phyloP scores from a whole-genome alignment of 2,888 invertebrate genomes.

The Epinotia brunnichana region DNA sequence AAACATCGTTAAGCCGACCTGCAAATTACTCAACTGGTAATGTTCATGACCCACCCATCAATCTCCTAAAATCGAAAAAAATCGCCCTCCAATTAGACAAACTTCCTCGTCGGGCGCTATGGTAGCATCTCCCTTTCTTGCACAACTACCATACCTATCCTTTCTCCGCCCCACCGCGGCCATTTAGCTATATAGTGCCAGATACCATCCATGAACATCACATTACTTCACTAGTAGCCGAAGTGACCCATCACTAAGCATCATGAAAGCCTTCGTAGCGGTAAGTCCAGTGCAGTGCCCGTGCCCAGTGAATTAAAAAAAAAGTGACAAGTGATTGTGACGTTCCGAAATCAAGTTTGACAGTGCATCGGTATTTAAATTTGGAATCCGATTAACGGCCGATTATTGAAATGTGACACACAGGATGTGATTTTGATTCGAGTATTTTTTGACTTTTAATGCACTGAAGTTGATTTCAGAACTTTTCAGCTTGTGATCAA shows the following conservation, averaged over 20 bases:
- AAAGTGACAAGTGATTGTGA: conserved; percentile 74
- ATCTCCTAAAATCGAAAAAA: conserved; percentile 57
- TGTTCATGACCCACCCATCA: conserved; percentile 57
- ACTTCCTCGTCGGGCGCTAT: conserved; percentile 66
- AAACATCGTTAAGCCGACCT: conserved; percentile 23
- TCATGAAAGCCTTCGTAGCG: conserved; percentile 83
- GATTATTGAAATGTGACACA: conserved; percentile 46
- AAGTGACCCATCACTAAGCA: conserved; percentile 80
- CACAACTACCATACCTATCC: conserved; percentile 75
- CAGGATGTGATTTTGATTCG: conserved; percentile 44
- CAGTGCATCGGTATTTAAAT: conserved; percentile 49
- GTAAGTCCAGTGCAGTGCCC: conserved; percentile 75
- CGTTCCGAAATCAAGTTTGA: conserved; percentile 72
- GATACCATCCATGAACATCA: conserved; percentile 68
- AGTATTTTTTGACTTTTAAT: conserved; percentile 45
- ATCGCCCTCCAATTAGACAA: conserved; percentile 75
- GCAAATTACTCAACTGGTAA: conserved; percentile 42
- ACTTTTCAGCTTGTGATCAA: conserved; percentile 45
- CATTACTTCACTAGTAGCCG: conserved; percentile 76
- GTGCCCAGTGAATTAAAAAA: conserved; percentile 58
- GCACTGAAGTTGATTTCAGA: conserved; percentile 54
- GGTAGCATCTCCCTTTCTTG: conserved; percentile 79
- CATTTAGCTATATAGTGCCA: conserved; percentile 75
- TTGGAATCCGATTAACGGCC: conserved; percentile 37
- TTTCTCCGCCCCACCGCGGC: conserved; percentile 80